Evolutionary conservation across 2,797 vertebrate genomes (phyloP), one percentile per base, ranked within the genome.

Genomic region (Channa striata): DNA sequence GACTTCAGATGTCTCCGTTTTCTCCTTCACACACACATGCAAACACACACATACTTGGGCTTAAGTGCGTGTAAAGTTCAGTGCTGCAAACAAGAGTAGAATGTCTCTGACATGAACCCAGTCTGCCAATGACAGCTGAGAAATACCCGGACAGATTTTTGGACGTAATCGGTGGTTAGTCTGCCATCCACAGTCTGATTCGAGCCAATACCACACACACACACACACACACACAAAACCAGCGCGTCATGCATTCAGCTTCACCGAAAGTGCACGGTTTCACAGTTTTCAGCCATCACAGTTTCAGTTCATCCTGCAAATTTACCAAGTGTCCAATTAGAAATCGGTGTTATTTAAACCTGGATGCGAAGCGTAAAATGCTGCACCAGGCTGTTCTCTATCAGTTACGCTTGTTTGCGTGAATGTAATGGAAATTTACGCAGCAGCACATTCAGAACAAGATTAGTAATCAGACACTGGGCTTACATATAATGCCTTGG

Each of bases 71-170:
- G 11, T 61, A n/a, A n/a, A 63, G 63, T 48, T 67, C 8, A 43
- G 20, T 11, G 33, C 30, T 51, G 12, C 50, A 52, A 43, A 54
- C 42, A 53, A n/a, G 25, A 57, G 46, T 60, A 1, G 37, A 34
- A 43, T 23, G n/a, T 63, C 30, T 44, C 36, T 36, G 47, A 48
- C 46, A 63, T 50, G 17, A 51, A 53, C 6, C 25, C 33, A 33
- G 34, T 30, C 62, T 47, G 49, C 43, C 53, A 50, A 2, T 59
- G 42, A 71, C 57, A 62, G 76, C 48, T 65, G 67, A 59, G 19
- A 46, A 50, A 61, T 2, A 64, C 36, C 30, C 33, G 12, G 30
- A 51, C 51, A 60, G 39, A 30, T 63, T 65, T 53, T 60, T 70
- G 37, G 23, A 62, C 62, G 39, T 20, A n/a, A 39, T 68, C 40